These are phyloP conservation scores for Lagodon rhomboides DNA, from an alignment of 2,797 vertebrate genomes.

Conservation along the genomic window DNA sequence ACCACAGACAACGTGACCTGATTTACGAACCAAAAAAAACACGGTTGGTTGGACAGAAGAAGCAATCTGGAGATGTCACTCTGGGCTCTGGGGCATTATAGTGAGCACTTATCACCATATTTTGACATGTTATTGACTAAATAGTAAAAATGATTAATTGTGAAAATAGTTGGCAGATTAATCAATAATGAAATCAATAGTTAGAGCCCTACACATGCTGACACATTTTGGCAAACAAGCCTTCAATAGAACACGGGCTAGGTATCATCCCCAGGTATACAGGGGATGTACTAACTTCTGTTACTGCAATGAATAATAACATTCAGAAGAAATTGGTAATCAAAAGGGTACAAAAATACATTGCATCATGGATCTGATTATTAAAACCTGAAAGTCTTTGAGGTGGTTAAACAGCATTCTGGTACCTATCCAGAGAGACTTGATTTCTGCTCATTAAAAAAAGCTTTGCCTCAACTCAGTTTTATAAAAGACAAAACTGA, in stretches of 20 bases:
- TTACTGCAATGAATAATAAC: not conserved
- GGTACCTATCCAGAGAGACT: not conserved
- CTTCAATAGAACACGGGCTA: too few relatives aligned
- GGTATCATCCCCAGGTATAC: not conserved
- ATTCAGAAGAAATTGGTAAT: not conserved
- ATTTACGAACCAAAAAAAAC: not conserved
- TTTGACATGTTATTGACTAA: too few relatives aligned
- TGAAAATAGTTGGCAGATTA: too few relatives aligned
- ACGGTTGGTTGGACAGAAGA: too few relatives aligned
- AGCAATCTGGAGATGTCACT: too few relatives aligned
- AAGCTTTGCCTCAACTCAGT: not conserved
- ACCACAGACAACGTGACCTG: not conserved
- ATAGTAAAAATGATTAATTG: too few relatives aligned
- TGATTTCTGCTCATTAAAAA: not conserved
- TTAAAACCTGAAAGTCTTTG: not conserved
- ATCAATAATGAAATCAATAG: too few relatives aligned
- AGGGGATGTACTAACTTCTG: not conserved
- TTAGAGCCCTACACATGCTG: not conserved
- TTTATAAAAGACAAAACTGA: not conserved
- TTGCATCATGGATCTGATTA: not conserved
- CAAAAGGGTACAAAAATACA: not conserved
- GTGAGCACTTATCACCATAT: too few relatives aligned
- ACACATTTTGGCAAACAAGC: not conserved
- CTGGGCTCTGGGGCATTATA: too few relatives aligned
- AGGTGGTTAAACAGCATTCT: not conserved